Conservation (phyloP, 2,797 vertebrate species). For the Paramormyrops hopkinsi region DNA sequence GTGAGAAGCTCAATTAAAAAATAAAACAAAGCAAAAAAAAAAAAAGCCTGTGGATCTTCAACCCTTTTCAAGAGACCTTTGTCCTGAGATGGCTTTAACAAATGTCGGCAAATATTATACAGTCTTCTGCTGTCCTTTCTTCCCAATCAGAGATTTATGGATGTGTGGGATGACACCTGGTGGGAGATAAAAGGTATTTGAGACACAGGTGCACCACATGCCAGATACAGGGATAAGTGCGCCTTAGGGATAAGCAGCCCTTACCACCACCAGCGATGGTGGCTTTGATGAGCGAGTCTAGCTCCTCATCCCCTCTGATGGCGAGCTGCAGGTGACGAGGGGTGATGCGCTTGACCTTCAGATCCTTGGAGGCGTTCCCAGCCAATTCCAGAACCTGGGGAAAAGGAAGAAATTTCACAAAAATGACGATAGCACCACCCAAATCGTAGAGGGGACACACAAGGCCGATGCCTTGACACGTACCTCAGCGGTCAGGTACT, state of each 20-base stretch:
- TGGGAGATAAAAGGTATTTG: neutral
- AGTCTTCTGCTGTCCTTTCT: slow-evolving; percentile 75
- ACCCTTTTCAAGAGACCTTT: slow-evolving; percentile 29
- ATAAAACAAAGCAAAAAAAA: slow-evolving; percentile 45
- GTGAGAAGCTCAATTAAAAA: slow-evolving; percentile 52
- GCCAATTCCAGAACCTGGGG: slow-evolving; percentile 67
- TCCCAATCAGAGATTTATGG: slow-evolving; percentile 74
- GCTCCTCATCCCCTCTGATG: slow-evolving; percentile 70
- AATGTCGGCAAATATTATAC: slow-evolving; percentile 53
- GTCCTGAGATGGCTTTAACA: slow-evolving; percentile 54
- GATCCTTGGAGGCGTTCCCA: slow-evolving; percentile 72
- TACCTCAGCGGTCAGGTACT: slow-evolving; percentile 93
- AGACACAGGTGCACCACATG: neutral
- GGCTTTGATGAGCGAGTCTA: slow-evolving; percentile 73
- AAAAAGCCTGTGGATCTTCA: slow-evolving; percentile 29
- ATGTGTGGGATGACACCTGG: slow-evolving; percentile 74
- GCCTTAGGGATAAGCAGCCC: neutral
- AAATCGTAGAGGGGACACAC: neutral
- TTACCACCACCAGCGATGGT: slow-evolving; percentile 73
- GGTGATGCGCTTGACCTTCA: slow-evolving; percentile 73
- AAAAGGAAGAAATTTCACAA: neutral
- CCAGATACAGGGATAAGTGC: neutral
- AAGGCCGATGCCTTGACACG: neutral
- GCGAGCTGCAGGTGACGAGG: slow-evolving; percentile 74
- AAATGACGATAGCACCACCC: neutral